Conservation (phyloP, 1,140 invertebrate species). For the Euura lappo region DNA sequence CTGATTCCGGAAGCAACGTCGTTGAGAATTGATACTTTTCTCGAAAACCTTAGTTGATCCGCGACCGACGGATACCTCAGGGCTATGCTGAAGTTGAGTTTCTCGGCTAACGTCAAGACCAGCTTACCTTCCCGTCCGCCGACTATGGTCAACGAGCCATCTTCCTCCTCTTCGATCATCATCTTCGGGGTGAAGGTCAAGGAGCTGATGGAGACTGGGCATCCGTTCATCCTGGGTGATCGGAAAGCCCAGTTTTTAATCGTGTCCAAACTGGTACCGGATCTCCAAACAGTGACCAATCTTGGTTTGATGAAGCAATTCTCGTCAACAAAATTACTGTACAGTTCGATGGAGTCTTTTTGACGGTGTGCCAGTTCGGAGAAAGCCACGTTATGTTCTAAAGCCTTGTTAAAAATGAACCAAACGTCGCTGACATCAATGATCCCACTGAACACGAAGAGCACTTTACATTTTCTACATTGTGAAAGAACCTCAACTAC, state of each 20-base stretch:
- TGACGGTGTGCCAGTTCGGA: not conserved
- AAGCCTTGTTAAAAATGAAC: not conserved
- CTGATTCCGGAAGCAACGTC: not conserved
- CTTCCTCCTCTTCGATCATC: not conserved
- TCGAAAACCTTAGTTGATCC: not conserved
- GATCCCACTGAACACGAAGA: not conserved
- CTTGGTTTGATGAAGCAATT: not conserved
- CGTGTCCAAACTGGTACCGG: not conserved
- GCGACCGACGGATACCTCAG: not conserved
- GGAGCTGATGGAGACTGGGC: not conserved
- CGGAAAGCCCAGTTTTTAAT: not conserved
- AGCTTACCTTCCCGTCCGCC: not conserved
- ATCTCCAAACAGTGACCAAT: not conserved
- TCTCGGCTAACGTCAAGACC: not conserved
- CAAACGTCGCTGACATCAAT: not conserved
- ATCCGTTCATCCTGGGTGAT: not conserved
- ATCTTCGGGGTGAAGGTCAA: not conserved
- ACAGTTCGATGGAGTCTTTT: not conserved
- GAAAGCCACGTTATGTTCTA: not conserved
- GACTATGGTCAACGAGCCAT: not conserved
- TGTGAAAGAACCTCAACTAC: not conserved
- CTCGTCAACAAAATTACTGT: not conserved
- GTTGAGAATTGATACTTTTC: not conserved
- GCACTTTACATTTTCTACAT: not conserved
- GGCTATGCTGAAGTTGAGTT: not conserved